These are phyloP conservation scores for Ischnura elegans DNA, from an alignment of 2,888 invertebrate genomes.

Conservation along the genomic window DNA sequence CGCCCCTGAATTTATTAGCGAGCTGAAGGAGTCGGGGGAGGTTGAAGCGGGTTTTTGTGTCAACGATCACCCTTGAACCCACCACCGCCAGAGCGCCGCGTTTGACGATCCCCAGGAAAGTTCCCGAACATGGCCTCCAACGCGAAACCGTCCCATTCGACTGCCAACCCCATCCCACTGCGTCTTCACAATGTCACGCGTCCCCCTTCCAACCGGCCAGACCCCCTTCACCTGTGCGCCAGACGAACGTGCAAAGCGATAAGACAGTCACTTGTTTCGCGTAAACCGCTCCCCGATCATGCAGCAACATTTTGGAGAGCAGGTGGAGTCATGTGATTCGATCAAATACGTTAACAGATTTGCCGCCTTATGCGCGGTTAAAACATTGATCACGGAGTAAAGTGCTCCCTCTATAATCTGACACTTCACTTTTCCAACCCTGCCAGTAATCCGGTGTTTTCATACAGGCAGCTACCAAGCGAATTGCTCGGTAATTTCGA, in stretches of 20 bases:
- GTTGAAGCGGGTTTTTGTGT: conserved; percentile 17
- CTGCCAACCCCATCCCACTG: not conserved
- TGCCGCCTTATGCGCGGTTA: too few relatives aligned
- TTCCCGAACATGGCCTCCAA: not conserved
- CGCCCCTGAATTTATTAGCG: conserved; percentile 26
- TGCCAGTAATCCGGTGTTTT: too few relatives aligned
- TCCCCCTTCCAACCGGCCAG: not conserved
- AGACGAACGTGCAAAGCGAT: not conserved
- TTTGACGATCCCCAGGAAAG: conserved; percentile 11
- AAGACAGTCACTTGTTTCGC: not conserved
- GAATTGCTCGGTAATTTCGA: too few relatives aligned
- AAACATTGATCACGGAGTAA: too few relatives aligned
- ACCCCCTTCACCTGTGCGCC: not conserved
- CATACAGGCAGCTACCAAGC: too few relatives aligned
- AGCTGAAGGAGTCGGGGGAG: not conserved
- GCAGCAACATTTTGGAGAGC: too few relatives aligned
- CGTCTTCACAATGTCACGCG: not conserved
- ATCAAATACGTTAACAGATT: too few relatives aligned
- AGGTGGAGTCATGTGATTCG: too few relatives aligned
- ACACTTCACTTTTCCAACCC: too few relatives aligned
- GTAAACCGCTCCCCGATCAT: too few relatives aligned
- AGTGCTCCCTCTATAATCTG: too few relatives aligned
- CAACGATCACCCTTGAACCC: conserved; percentile 35
- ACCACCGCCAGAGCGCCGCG: not conserved
- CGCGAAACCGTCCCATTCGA: not conserved